A percentile compares a stretch with the other conserved stretches of the same genome.
These are phyloP conservation scores for Ormyrus thymus DNA, from an alignment of 2,888 invertebrate genomes.

Conservation along the genomic window DNA sequence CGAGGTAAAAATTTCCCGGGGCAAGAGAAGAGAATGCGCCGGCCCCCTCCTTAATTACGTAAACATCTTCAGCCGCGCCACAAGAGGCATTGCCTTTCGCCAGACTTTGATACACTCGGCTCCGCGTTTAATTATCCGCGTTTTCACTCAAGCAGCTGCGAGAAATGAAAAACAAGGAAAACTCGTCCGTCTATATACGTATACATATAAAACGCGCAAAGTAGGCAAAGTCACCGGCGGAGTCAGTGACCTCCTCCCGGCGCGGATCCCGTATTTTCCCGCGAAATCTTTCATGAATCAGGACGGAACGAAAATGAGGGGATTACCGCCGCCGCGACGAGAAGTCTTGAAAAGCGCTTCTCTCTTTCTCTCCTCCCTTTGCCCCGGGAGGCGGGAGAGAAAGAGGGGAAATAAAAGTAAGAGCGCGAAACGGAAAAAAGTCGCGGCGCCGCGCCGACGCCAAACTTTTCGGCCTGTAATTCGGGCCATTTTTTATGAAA, in stretches of 20 bases:
- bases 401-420: slow-evolving; percentile 30
- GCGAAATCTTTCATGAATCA: slow-evolving; percentile 55
- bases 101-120: slow-evolving; percentile 27
- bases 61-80: slow-evolving; percentile 2
- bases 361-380: background rate
- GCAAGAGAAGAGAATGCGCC: no score
- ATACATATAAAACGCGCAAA: background rate
- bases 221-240: slow-evolving; percentile 20
- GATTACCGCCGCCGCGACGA: slow-evolving; percentile 42
- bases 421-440: slow-evolving; percentile 45
- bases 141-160: slow-evolving; percentile 37
- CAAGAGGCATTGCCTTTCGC: background rate
- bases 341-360: slow-evolving; percentile 43
- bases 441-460: slow-evolving; percentile 32
- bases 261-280: slow-evolving; percentile 27
- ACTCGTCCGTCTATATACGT: background rate
- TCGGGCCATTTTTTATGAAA: slow-evolving; percentile 55
- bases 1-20: no score
- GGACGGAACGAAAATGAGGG: slow-evolving; percentile 54
- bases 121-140: slow-evolving; percentile 48
- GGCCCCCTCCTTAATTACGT: slow-evolving; percentile 1
- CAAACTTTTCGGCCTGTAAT: slow-evolving; percentile 52
- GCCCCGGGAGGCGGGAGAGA: background rate
- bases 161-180: slow-evolving; percentile 31
- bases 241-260: slow-evolving; percentile 19